Percentiles rank a stretch among this genome's conserved stretches.
phyloP scores from a whole-genome alignment of 2,888 invertebrate genomes.

The Euphydryas editha region DNA sequence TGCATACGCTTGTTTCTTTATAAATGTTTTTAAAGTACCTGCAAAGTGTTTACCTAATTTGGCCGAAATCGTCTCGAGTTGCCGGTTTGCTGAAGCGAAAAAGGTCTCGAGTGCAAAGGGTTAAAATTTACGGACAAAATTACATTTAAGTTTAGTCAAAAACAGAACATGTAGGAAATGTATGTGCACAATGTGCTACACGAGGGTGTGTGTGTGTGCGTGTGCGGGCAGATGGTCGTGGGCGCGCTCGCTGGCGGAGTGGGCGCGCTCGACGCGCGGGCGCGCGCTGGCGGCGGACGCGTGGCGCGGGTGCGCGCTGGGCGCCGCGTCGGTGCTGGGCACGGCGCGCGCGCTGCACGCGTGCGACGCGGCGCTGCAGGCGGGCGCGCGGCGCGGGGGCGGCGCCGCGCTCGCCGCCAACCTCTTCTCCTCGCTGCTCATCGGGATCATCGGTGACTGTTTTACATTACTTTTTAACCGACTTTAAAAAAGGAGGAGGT shows the following conservation, averaged over 20 bases:
- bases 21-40: no score
- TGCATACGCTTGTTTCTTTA: no score
- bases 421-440: slow-evolving; percentile 74
- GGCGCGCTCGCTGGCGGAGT: slow-evolving; percentile 68
- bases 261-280: slow-evolving; percentile 71
- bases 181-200: no score
- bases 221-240: slow-evolving; percentile 71
- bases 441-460: slow-evolving; percentile 68
- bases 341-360: slow-evolving; percentile 78
- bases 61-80: no score
- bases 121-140: no score
- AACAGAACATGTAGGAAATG: no score
- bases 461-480: background rate
- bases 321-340: slow-evolving; percentile 71
- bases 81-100: no score
- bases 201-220: no score
- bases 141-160: no score
- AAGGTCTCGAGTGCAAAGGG: no score
- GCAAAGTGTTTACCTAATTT: no score
- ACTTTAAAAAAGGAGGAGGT: background rate
- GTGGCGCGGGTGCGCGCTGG: slow-evolving; percentile 72
- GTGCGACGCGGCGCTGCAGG: slow-evolving; percentile 76
- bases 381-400: slow-evolving; percentile 69
- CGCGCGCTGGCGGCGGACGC: slow-evolving; percentile 72
- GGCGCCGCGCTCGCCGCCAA: slow-evolving; percentile 72